phyloP scores from a whole-genome alignment of 37 sponge, comb jelly and placozoan genomes.

The Theonella swinhoei region DNA sequence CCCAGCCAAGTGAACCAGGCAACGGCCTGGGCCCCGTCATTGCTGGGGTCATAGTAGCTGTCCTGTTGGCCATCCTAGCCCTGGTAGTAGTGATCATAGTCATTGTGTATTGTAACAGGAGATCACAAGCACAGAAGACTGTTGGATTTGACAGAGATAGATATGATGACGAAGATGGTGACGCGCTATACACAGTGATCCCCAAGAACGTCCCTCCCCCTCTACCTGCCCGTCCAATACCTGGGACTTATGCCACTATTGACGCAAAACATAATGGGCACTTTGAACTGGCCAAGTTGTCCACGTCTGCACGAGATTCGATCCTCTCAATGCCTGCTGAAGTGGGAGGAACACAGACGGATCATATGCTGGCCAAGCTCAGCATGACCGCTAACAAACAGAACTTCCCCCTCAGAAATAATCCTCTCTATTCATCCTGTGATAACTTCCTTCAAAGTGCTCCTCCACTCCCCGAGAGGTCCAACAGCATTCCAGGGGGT shows the following conservation, averaged over 20 bases:
- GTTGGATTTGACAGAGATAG: not conserved
- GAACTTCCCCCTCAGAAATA: conserved; percentile 24
- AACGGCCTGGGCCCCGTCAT: not conserved
- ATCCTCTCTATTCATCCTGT: conserved; percentile 61
- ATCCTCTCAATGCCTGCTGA: not conserved
- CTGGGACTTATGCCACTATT: conserved; percentile 35
- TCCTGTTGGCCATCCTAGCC: conserved; percentile 5
- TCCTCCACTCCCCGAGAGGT: not conserved
- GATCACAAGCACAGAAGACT: not conserved
- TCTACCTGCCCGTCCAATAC: conserved; percentile 16
- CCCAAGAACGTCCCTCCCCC: conserved; percentile 52
- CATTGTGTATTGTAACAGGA: not conserved
- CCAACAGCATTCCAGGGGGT: not conserved
- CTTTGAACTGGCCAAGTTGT: conserved; percentile 19
- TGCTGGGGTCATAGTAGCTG: not conserved
- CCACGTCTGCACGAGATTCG: not conserved
- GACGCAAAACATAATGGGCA: conserved; percentile 26
- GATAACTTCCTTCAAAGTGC: conserved; percentile 16
- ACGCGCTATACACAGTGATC: conserved; percentile 43
- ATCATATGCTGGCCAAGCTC: conserved; percentile 13
- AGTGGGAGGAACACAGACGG: not conserved
- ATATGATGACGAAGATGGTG: not conserved
- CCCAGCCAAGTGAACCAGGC: not conserved
- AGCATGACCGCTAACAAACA: not conserved
- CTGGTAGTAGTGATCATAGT: conserved; percentile 16